Conservation (phyloP, 2,888 invertebrate species). For the Apodemia zela region DNA sequence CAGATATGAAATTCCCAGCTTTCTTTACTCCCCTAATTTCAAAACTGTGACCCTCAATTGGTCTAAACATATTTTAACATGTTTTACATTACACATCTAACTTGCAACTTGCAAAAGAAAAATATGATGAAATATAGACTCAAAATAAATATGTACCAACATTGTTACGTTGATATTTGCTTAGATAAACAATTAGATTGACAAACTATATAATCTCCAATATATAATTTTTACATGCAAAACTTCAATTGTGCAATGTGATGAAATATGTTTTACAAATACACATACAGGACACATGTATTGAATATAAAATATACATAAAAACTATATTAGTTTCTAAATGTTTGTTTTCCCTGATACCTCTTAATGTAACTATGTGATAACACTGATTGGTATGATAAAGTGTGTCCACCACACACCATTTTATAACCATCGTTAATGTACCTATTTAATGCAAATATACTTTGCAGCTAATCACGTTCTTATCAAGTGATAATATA, state of each 20-base stretch:
- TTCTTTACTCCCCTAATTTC: no score
- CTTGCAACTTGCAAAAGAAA: background rate
- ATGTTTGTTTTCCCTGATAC: slow-evolving; percentile 5
- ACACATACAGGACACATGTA: background rate
- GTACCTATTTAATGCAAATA: slow-evolving; percentile 6
- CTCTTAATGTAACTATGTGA: background rate
- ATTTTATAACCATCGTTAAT: slow-evolving; percentile 8
- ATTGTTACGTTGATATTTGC: no score
- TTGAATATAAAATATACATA: background rate
- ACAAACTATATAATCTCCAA: no score
- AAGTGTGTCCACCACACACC: background rate
- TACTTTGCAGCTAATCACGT: background rate
- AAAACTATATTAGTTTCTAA: background rate
- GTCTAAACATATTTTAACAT: background rate
- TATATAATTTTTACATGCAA: no score
- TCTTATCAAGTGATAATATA: slow-evolving; percentile 4
- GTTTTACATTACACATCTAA: background rate
- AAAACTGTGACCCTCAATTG: background rate
- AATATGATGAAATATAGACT: no score
- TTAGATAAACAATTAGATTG: no score
- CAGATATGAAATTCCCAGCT: no score
- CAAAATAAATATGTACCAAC: no score
- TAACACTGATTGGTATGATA: slow-evolving; percentile 13
- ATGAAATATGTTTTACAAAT: background rate
- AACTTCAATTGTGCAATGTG: background rate